Evolutionary conservation across 2,888 invertebrate species (phyloP).

Genomic region (Lymantria dispar): DNA sequence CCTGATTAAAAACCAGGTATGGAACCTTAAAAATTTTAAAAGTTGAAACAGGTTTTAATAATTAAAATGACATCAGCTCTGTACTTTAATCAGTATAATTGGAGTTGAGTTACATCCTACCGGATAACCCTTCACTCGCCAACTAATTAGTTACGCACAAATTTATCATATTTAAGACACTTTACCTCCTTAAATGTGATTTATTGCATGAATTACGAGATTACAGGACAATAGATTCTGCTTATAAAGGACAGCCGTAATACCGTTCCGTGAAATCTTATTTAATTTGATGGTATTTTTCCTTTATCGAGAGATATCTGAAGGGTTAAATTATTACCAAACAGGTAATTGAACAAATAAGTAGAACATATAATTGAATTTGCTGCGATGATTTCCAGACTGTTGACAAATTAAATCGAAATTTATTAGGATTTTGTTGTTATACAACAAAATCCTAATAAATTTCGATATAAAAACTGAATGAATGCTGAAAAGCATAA

Average conservation of each 20-base stretch:
- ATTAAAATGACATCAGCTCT: conserved; percentile 5
- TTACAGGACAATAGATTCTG: conserved; percentile 13
- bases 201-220: conserved; percentile 16
- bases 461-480: too few species aligned
- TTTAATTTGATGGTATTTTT: conserved; percentile 6
- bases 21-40: too few species aligned
- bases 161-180: conserved; percentile 36
- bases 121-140: conserved; percentile 22
- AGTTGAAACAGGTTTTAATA: neutral
- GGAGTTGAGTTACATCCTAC: conserved; percentile 34
- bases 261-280: neutral
- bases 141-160: conserved; percentile 27
- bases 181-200: conserved; percentile 27
- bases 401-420: too few species aligned
- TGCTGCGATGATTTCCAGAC: too few species aligned
- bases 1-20: too few species aligned
- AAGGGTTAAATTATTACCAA: neutral
- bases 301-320: neutral
- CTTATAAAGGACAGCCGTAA: conserved; percentile 3
- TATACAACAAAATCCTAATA: too few species aligned
- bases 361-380: too few species aligned
- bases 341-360: neutral
- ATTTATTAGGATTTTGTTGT: too few species aligned
- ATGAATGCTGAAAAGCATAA: too few species aligned
- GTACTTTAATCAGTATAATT: conserved; percentile 24